phyloP scores from a whole-genome alignment of 1,140 invertebrate genomes.

The Drosophila subpulchrella region DNA sequence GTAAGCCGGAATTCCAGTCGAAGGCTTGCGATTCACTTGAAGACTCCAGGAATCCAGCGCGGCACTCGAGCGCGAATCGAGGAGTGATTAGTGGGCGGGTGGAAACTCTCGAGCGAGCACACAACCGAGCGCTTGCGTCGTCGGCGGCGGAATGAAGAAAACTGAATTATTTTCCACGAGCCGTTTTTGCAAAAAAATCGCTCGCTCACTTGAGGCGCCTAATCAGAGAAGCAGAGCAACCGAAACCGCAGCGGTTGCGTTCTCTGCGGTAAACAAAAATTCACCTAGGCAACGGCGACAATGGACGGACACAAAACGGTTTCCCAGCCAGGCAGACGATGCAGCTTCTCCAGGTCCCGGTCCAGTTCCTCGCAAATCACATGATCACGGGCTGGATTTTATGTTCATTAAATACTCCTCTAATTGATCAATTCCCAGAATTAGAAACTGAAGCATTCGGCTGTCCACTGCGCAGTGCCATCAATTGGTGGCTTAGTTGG shows the following conservation, averaged over 20 bases:
- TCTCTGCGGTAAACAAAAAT: constrained; percentile 73
- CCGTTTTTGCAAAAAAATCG: constrained; percentile 52
- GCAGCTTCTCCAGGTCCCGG: constrained; percentile 5
- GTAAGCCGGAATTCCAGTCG: constrained; percentile 31
- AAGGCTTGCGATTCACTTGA: constrained; percentile 27
- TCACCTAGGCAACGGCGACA: constrained; percentile 68
- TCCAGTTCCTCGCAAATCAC: constrained; percentile 46
- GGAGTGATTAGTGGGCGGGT: constrained; percentile 4
- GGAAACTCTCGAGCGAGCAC: constrained; percentile 27
- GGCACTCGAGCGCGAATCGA: constrained; percentile 20
- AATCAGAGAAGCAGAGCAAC: constrained; percentile 38
- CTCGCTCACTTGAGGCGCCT: constrained; percentile 55
- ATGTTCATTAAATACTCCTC: constrained; percentile 22
- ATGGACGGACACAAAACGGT: constrained; percentile 40
- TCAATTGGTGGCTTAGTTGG: constrained; percentile 38
- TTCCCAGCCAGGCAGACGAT: not conserved
- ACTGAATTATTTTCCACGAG: constrained; percentile 77
- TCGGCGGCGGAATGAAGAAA: constrained; percentile 80
- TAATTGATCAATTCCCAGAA: constrained; percentile 78
- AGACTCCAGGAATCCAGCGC: constrained; percentile 24
- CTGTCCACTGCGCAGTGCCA: constrained; percentile 24
- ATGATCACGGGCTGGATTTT: constrained; percentile 44
- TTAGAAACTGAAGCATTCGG: constrained; percentile 73
- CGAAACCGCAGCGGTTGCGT: constrained; percentile 10
- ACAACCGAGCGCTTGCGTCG: constrained; percentile 77